Evolutionary conservation across 2,797 vertebrate genomes (phyloP), one percentile per base, ranked within the genome.

Genomic region (Ctenosaura bakeri): DNA sequence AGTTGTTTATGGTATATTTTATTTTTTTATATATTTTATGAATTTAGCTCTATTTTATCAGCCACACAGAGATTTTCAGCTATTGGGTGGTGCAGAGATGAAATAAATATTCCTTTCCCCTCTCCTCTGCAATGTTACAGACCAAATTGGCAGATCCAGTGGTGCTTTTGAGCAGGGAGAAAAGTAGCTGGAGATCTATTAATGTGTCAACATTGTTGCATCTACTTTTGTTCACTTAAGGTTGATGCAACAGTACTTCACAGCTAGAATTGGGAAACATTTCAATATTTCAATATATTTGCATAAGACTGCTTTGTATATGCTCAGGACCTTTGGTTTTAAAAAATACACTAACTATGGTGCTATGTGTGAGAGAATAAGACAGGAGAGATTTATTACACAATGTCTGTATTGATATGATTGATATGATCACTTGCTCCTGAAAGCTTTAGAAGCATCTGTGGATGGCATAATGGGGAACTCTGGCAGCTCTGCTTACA

Each of bases 351-450:
- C 73, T 89, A 89, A 5, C 12, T 93, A 0, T 20, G 0, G n/a
- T n/a, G 5, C 1, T 18, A 14, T 1, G 29, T 85, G 50, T n/a
- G 38, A 0, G 12, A 35, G 46, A 59, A 56, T 16, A 38, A 32
- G 3, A 20, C 20, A 54, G 16, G 18, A 81, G 54, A 76, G n/a
- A 88, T 59, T 73, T 82, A 82, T 88, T 50, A 5, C 46, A 42
- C 26, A 38, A 5, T 38, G n/a, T 8, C 24, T 73, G 79, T 66
- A 0, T 62, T 74, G 5, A 88, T 20, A 46, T 26, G 1, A 0
- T 62, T 74, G 5, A 88, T 20, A 46, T 26, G 1, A 64, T 93
- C 77, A 81, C 2, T 88, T 89, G 6, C 24, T 73, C 46, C 80
- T 88, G 35, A 88, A 91, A 83, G 74, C 50, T 64, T 80, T 26